Base-by-base conservation (phyloP, 2,113 vertebrate species). In the Talpa occidentalis region DNA sequence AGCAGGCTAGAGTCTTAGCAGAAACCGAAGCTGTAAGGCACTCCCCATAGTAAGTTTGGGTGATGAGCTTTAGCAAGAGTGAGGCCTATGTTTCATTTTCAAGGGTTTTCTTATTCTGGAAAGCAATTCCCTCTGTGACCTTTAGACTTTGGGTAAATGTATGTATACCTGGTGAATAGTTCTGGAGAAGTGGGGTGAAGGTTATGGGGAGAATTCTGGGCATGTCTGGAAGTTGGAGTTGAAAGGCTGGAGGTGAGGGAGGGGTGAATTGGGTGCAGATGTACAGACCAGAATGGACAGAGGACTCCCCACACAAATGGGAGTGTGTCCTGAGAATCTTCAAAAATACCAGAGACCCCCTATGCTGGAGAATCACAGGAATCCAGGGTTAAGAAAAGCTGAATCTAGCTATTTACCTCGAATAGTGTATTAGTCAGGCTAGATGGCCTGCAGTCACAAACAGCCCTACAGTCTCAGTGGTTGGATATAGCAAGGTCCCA, bases 121-220 rank as follows among this genome's bases (percentile, higher is more conserved):
- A 83, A 91, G 69, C 89, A 92, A 81, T 90, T n/a, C 62, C 91
- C 47, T 84, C 90, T 72, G 81, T 42, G 79, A 78, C 6, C 67
- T 66, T 28, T 72, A 67, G 42, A 28, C 78, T 44, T 84, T 87
- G 44, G 24, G 76, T 37, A 59, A 64, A 40, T 3, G 26, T 22
- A 21, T 40, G 12, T 17, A 66, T 42, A 21, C 72, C 52, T 40
- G 21, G 80, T 40, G 83, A 86, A 66, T 83, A 69, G 42, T 72
- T 80, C 42, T 30, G 64, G 17, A 26, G 2, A 56, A 17, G 12
- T 11, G 40, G 81, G 44, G 60, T 35, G 28, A 37, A 85, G 59
- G n/a, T 21, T 80, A 37, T 62, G 44, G 35, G 49, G 47, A 49
- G 44, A 84, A 11, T 56, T 56, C 54, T 56, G 47, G 30, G 26